These are phyloP conservation scores for Bombus impatiens DNA, from an alignment of 1,140 invertebrate species.

Conservation along the genomic window DNA sequence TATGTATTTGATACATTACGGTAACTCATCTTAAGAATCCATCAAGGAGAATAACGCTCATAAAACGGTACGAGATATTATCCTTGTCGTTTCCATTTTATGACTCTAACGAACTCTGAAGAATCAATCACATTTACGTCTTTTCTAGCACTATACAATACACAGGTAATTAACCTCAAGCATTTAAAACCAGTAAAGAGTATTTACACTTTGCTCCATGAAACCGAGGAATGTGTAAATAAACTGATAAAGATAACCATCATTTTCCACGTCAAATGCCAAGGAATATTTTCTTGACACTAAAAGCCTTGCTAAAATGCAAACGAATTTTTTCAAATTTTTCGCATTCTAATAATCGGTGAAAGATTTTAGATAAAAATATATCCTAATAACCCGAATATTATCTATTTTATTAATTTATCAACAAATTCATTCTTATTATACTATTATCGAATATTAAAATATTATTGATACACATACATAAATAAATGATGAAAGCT, in stretches of 20 bases:
- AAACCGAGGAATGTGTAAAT: background rate
- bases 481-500: background rate
- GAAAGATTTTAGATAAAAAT: too few species aligned
- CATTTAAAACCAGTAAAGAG: background rate
- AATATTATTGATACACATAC: too few species aligned
- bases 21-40: too few species aligned
- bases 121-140: background rate
- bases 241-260: background rate
- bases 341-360: too few species aligned
- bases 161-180: background rate
- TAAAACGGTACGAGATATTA: background rate
- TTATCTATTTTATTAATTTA: too few species aligned
- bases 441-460: too few species aligned
- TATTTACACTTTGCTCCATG: background rate
- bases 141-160: background rate
- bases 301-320: background rate
- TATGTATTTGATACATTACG: background rate
- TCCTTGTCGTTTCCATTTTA: background rate
- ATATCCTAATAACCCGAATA: too few species aligned
- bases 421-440: too few species aligned
- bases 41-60: too few species aligned
- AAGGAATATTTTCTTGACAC: background rate
- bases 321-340: too few species aligned
- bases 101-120: background rate
- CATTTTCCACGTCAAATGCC: background rate